Conservation (phyloP, 2,113 vertebrate species). For the Dicaeum eximium region DNA sequence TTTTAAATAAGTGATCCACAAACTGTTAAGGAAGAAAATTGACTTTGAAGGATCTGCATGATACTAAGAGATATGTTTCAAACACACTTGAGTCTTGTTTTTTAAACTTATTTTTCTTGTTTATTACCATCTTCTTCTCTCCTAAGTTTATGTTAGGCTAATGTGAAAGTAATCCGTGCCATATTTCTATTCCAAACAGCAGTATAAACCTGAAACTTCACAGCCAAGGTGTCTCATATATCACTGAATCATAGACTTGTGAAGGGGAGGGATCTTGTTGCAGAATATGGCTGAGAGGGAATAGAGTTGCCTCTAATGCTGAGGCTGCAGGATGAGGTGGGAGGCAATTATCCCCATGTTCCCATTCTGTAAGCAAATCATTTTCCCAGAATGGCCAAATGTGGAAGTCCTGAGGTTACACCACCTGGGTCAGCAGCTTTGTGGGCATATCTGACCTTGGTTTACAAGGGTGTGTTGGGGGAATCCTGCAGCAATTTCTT, state of each 20-base stretch:
- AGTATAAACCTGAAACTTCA: neutral
- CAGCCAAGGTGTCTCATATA: neutral
- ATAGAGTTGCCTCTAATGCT: neutral
- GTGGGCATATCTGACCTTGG: neutral
- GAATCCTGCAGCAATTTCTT: neutral
- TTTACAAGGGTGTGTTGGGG: neutral
- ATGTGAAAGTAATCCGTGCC: neutral
- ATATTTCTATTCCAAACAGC: neutral
- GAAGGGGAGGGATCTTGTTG: neutral
- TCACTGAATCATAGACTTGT: neutral
- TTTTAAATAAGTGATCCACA: constrained; percentile 12
- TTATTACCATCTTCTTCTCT: neutral
- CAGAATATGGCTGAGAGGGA: neutral
- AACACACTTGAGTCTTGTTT: neutral
- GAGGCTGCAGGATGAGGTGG: neutral
- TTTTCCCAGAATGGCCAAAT: neutral
- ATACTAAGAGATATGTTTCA: neutral
- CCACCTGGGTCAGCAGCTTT: neutral
- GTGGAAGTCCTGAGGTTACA: neutral
- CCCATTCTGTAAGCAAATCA: neutral
- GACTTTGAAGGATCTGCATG: neutral
- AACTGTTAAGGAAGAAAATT: neutral
- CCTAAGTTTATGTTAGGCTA: neutral
- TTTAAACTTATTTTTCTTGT: neutral
- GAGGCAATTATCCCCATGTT: neutral